A percentile compares a stretch with the other conserved stretches of the same genome.
phyloP scores from a whole-genome alignment of 2,888 invertebrate species.

The Agrochola circellaris region DNA sequence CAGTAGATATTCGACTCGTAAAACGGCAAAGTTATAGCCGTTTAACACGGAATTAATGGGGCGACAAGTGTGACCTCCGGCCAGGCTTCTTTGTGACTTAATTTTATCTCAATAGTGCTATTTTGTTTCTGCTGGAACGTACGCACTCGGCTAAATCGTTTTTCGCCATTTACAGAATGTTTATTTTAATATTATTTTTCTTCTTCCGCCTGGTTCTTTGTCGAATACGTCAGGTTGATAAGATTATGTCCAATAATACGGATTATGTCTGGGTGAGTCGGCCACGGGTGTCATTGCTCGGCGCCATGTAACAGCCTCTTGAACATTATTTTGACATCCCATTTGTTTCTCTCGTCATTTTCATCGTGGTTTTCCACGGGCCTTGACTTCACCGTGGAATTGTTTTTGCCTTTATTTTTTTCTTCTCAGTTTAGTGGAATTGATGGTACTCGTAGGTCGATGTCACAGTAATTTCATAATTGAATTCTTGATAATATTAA shows the following conservation, averaged over 20 bases:
- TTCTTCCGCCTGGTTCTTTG: constrained; percentile 76
- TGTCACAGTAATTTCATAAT: constrained; percentile 10
- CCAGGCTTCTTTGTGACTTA: constrained; percentile 76
- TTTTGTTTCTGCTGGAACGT: constrained; percentile 73
- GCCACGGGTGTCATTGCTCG: constrained; percentile 45
- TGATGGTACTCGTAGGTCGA: background rate
- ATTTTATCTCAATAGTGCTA: constrained; percentile 77
- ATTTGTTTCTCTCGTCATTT: constrained; percentile 36
- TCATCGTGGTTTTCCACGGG: constrained; percentile 7
- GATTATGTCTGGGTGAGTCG: constrained; percentile 58
- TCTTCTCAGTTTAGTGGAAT: background rate
- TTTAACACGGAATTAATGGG: constrained; percentile 82
- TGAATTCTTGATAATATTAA: constrained; percentile 10
- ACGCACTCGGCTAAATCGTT: constrained; percentile 74
- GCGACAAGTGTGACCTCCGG: constrained; percentile 78
- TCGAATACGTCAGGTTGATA: constrained; percentile 72
- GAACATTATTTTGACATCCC: constrained; percentile 30
- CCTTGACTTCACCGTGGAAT: background rate
- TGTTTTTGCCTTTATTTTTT: background rate
- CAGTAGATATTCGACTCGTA: constrained; percentile 82
- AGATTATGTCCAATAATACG: constrained; percentile 69
- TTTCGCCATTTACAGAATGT: constrained; percentile 77
- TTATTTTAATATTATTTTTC: constrained; percentile 75
- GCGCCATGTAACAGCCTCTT: constrained; percentile 42
- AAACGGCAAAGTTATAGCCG: constrained; percentile 81